Evolutionary conservation across 2,888 invertebrate genomes (phyloP).

Genomic region (Oligia latruncula): DNA sequence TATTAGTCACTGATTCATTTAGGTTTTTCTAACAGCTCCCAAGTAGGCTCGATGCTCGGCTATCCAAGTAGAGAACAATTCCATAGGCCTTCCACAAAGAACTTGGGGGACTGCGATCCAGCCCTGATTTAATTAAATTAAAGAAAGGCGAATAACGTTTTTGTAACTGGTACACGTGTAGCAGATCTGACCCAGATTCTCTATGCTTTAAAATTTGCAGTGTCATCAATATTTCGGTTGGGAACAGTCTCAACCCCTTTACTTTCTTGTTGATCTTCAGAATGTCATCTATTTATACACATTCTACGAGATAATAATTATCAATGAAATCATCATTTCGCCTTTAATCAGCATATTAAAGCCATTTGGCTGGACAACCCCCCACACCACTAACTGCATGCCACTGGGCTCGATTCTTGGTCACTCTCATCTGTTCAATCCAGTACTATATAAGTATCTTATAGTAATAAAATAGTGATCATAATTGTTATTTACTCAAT

Average conservation of each 20-base stretch:
- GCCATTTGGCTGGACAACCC: neutral
- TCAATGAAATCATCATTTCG: too few relatives aligned
- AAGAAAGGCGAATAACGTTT: neutral
- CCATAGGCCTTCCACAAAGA: neutral
- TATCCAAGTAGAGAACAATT: neutral
- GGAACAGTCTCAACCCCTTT: neutral
- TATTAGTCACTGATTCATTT: too few relatives aligned
- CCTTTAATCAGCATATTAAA: neutral
- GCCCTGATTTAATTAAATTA: neutral
- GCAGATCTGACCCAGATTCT: neutral
- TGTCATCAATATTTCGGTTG: neutral
- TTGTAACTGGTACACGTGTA: neutral
- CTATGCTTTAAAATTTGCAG: neutral
- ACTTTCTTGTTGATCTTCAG: neutral
- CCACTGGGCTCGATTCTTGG: neutral
- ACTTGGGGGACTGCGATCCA: neutral
- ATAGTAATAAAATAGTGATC: neutral
- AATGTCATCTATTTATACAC: neutral
- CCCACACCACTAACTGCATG: too few relatives aligned
- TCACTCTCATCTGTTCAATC: neutral
- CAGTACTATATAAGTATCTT: neutral
- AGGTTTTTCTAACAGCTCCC: too few relatives aligned
- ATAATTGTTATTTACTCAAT: slow-evolving; percentile 51
- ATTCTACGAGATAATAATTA: neutral
- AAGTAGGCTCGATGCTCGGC: neutral